phyloP scores from a whole-genome alignment of 1,140 invertebrate species.

The Idris sp. region DNA sequence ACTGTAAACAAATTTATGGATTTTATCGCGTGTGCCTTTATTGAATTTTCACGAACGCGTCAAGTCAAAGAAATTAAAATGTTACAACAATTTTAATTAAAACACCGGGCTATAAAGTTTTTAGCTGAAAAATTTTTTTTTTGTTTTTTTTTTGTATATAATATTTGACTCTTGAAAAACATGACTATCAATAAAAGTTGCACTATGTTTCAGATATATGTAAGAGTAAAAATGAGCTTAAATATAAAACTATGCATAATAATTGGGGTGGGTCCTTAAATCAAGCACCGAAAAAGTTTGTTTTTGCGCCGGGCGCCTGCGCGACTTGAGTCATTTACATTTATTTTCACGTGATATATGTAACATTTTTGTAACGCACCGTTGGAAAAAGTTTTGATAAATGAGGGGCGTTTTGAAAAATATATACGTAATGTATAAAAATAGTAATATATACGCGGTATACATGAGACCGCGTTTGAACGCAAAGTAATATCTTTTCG shows the following conservation, averaged over 20 bases:
- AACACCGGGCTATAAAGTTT: slow-evolving; percentile 16
- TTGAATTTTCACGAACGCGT: slow-evolving; percentile 30
- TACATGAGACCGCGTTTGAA: slow-evolving; percentile 56
- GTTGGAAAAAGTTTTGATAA: slow-evolving; percentile 56
- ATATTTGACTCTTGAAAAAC: no score
- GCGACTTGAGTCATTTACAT: slow-evolving; percentile 45
- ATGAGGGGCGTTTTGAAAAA: slow-evolving; percentile 49
- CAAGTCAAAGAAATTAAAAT: slow-evolving; percentile 44
- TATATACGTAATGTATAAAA: slow-evolving; percentile 62
- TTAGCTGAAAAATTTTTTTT: slow-evolving; percentile 29
- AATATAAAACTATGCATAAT: no score
- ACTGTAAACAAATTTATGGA: slow-evolving; percentile 42
- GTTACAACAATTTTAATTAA: slow-evolving; percentile 49
- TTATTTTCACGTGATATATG: slow-evolving; percentile 47
- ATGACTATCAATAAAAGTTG: no score
- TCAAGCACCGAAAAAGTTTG: slow-evolving; percentile 12
- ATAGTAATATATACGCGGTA: slow-evolving; percentile 47
- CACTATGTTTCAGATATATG: no score
- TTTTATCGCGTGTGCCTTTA: slow-evolving; percentile 25
- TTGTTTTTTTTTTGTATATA: slow-evolving; percentile 51
- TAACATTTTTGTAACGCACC: slow-evolving; percentile 45
- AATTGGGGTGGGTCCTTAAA: slow-evolving; percentile 18
- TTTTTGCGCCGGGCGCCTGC: not conserved
- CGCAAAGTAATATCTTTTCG: slow-evolving; percentile 62
- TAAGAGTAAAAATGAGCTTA: no score